Evolutionary conservation across 2,888 invertebrate species (phyloP), one percentile per base, ranked within the genome.

Genomic region (Agrochola lota): DNA sequence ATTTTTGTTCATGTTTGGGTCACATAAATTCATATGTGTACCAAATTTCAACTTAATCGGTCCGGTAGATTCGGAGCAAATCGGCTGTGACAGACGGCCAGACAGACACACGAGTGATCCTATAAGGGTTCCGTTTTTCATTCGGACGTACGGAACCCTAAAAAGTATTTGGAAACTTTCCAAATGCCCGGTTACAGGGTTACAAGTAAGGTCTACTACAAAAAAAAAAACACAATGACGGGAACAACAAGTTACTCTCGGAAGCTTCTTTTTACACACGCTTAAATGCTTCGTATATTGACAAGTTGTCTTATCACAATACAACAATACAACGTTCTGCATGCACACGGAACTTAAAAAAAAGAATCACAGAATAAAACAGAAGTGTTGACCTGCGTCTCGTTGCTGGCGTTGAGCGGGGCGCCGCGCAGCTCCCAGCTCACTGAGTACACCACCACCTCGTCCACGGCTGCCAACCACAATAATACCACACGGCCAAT

Each of bases 341-440:
- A 43, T 43, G 17, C 66, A 64, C 64, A n/a, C 17, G 26, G 0
- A 20, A 43, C 17, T n/a, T 43, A 6, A n/a, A 40, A 23, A n/a
- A 20, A n/a, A 20, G 9, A 20, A 26, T 49, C 49, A 49, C 49
- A 68, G 6, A 55, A n/a, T 11, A n/a, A 12, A 20, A 20, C n/a
- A 20, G 17, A 20, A 20, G 15, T 35, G 35, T 12, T 23, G 23
- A 70, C 81, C 68, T 66, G 62, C 52, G 94, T 94, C 52, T 91
- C 90, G 71, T 93, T 92, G 78, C 92, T 88, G 79, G 94, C 94
- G 87, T 94, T 90, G 83, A 98, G 92, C 26, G 97, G 93, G 74
- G 97, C 94, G 23, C 98, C 98, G 86, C 98, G 97, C 80, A 99
- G 96, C 93, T 98, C 98, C 97, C 98, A 98, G 91, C 98, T 97